Percentiles rank a stretch among this genome's conserved stretches.
Conservation (phyloP, 92 coral and sea anemone genomes). For the Siderastrea siderea region DNA sequence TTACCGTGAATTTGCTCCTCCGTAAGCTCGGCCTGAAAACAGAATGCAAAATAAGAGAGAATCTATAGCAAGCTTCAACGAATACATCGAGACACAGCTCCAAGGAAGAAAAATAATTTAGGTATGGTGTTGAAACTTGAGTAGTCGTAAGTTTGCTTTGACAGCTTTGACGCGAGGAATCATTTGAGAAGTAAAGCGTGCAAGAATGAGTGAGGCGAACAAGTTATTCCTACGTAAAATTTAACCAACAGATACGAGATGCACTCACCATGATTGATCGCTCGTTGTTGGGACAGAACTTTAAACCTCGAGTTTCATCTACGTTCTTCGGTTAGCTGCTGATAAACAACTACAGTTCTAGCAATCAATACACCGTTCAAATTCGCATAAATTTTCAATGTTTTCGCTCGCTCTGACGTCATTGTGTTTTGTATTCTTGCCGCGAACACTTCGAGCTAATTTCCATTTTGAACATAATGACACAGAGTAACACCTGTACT, state of each 20-base stretch:
- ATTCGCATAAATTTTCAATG: conserved; percentile 73
- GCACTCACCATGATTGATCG: conserved; percentile 23
- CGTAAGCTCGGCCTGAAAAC: conserved; percentile 32
- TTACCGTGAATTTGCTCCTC: conserved; percentile 55
- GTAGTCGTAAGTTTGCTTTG: background rate
- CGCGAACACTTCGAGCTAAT: conserved; percentile 32
- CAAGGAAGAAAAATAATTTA: background rate
- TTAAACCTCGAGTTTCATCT: background rate
- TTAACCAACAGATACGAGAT: background rate
- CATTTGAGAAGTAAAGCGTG: conserved; percentile 12
- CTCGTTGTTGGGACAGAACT: conserved; percentile 10
- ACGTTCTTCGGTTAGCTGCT: conserved; percentile 5
- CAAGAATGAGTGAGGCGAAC: background rate
- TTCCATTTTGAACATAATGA: conserved; percentile 36
- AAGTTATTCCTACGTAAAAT: background rate
- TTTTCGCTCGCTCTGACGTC: conserved; percentile 70
- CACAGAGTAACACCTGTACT: conserved; percentile 20
- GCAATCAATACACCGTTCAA: conserved; percentile 38
- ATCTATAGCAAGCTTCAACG: no score
- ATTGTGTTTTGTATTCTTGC: conserved; percentile 41
- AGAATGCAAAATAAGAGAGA: no score
- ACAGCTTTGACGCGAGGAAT: background rate
- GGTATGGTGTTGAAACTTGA: conserved; percentile 9
- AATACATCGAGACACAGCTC: background rate
- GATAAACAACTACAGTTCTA: conserved; percentile 33